Base-by-base conservation (phyloP, 2,888 invertebrate species). In the Microplitis deprimator region DNA sequence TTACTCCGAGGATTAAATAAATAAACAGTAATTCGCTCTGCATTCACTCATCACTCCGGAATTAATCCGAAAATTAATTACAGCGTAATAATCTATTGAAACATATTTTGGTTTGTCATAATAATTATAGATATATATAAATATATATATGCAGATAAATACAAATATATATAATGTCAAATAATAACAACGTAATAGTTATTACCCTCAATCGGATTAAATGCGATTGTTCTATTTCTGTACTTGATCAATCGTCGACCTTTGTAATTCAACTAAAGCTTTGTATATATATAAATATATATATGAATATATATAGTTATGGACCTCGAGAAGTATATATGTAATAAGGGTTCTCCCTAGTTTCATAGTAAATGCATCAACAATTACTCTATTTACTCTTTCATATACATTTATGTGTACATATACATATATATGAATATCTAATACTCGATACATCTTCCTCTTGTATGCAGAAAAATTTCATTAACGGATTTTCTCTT, bases 231-330 rank as follows among this genome's bases (percentile, higher is more conserved):
- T 38, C 68, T 39, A 68, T 40, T 68, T 40, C 13, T 16, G 16
- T 41, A 41, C 50, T 41, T 20, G 41, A 40, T 16, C 41, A 68
- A 41, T 68, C 41, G 68, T 41, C 68, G 68, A 68, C 68, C 41
- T 41, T 68, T 41, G 41, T 68, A 68, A 68, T 68, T 68, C 41
- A 41, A 41, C 16, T 50, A 8, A 68, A 68, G 17, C n/a, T 10
- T 7, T 10, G 40, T 68, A 41, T 68, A 41, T 17, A 68, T 13
- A 4, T 8, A 13, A 6, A 10, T 6, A 10, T 41, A 10, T 41
- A 10, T 6, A 3, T 50, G n/a, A n/a, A 13, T 50, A 4, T 50
- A 10, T 50, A 4, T 41, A 41, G 41, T 41, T 41, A 10, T 8
- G 5, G 50, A 50, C 50, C 50, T 50, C 50, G 50, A 50, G 8